Percentiles rank a stretch among this genome's conserved stretches.
Conservation (phyloP, 2,888 invertebrate species). For the Ephialtes manifestator region DNA sequence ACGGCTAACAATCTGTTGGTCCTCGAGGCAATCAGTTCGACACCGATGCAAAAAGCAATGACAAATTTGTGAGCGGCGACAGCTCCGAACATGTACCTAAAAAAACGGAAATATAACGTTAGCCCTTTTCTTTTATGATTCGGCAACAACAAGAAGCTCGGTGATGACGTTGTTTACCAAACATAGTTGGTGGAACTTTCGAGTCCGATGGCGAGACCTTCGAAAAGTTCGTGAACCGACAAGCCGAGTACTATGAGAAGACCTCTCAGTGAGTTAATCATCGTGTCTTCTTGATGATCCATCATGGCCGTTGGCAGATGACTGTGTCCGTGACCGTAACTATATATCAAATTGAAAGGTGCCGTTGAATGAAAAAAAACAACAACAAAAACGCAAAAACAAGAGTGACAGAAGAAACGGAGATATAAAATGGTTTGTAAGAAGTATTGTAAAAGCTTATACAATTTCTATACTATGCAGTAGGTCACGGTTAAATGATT, state of each 20-base stretch:
- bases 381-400: not conserved
- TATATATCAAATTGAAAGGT: conserved; percentile 19
- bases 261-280: conserved; percentile 88
- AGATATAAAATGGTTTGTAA: too few species aligned
- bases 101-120: conserved; percentile 70
- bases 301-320: conserved; percentile 79
- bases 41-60: conserved; percentile 95
- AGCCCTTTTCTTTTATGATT: not conserved
- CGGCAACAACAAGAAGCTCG: not conserved
- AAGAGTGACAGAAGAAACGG: too few species aligned
- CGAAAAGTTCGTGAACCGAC: conserved; percentile 95
- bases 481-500: conserved; percentile 29
- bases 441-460: not conserved
- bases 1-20: conserved; percentile 89
- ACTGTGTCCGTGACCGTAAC: conserved; percentile 77
- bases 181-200: conserved; percentile 85
- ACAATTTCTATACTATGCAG: conserved; percentile 6
- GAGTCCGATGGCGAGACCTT: conserved; percentile 89
- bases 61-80: conserved; percentile 95
- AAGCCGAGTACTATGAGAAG: conserved; percentile 93
- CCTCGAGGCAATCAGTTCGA: conserved; percentile 92
- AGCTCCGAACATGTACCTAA: conserved; percentile 93
- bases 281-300: conserved; percentile 77
- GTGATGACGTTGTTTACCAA: conserved; percentile 79
- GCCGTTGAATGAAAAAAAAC: not conserved